Evolutionary conservation across 1,140 invertebrate genomes (phyloP), one percentile per base, ranked within the genome.

Genomic region (Muscidifurax raptorellus): DNA sequence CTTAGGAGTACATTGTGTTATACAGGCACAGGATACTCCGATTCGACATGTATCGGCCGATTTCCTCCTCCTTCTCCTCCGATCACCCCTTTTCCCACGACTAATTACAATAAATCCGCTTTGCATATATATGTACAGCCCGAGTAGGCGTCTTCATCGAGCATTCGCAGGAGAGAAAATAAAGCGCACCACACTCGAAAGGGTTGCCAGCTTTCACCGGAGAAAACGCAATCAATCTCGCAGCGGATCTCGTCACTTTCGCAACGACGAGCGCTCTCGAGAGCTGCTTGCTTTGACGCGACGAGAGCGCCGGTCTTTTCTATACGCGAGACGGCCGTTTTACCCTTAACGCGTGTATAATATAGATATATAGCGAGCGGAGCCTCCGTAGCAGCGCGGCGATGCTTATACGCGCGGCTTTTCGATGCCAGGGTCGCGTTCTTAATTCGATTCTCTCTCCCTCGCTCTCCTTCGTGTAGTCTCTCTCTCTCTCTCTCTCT

Each of bases 351-450:
- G 90, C 52, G 18, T 13, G 1, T n/a, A 59, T 22, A 44, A n/a
- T n/a, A 40, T 40, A 40, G 36, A 10, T 40, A 40, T 10, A 40
- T 36, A 36, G 32, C 64, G 25, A 69, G 27, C 25, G 25, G n/a
- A 69, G 66, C 66, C 5, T n/a, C n/a, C n/a, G n/a, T n/a, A n/a
- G 10, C 66, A 15, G 28, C 66, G 27, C 28, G 7, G 18, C 52
- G 22, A n/a, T 59, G 52, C 52, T 59, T 89, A 87, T 75, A 76
- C 76, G 71, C 74, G 32, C 87, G 89, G 88, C 89, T 77, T 83
- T 83, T 83, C 74, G 72, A 83, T 83, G 81, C 81, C 81, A 83
- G 72, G 81, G 81, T 76, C 81, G 81, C 74, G 81, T 69, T 83
- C 81, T 83, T 83, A 77, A 83, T 83, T 83, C 81, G 71, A 82